Evolutionary conservation across 2,888 invertebrate genomes (phyloP).

Genomic region (Tetranychus piercei): DNA sequence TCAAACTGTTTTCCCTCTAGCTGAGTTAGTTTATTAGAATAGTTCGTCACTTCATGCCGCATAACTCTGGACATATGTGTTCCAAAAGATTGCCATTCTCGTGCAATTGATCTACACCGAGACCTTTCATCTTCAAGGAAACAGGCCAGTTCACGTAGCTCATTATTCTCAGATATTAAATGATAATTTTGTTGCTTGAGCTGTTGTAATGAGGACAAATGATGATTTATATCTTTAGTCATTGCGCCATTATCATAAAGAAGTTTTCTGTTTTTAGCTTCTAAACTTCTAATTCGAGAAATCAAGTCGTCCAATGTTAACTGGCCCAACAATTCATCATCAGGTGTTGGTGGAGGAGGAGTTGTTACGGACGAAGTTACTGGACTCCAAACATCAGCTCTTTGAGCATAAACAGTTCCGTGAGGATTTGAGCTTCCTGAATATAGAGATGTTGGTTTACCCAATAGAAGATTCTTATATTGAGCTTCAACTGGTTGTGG

Average conservation of each 20-base stretch:
- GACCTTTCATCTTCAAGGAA: conserved; percentile 11
- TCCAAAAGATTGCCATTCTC: conserved; percentile 16
- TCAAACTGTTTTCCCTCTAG: conserved; percentile 22
- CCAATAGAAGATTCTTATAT: background rate
- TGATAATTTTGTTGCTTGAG: conserved; percentile 7
- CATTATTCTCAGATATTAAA: conserved; percentile 8
- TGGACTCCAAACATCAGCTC: background rate
- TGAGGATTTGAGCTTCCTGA: background rate
- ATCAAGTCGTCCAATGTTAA: conserved; percentile 7
- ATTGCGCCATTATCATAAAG: conserved; percentile 11
- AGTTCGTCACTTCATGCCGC: conserved; percentile 9
- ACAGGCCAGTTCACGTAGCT: conserved; percentile 11
- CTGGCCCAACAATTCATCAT: conserved; percentile 6
- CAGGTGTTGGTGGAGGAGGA: conserved; percentile 3
- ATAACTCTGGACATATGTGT: conserved; percentile 14
- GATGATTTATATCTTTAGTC: conserved; percentile 9
- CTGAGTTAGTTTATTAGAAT: conserved; percentile 15
- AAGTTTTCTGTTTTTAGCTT: conserved; percentile 13
- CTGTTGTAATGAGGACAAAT: conserved; percentile 12
- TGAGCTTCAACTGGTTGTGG: background rate
- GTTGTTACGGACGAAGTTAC: background rate
- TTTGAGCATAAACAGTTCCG: background rate
- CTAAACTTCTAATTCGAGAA: background rate
- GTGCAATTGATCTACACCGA: background rate
- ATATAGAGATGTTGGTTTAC: background rate